These are phyloP conservation scores for Melanocharis versteri DNA, from an alignment of 2,113 vertebrate species.

Conservation along the genomic window DNA sequence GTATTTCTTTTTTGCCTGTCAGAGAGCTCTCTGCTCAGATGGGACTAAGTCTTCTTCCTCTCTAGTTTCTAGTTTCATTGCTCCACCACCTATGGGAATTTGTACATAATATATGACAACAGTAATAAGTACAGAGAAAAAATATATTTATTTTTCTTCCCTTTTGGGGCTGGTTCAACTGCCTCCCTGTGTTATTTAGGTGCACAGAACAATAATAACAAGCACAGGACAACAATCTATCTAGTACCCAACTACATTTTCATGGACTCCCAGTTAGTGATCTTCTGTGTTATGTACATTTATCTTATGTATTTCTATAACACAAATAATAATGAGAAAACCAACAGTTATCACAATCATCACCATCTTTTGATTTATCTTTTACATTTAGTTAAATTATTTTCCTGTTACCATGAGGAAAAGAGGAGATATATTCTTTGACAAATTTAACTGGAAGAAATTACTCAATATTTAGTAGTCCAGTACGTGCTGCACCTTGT, in stretches of 20 bases:
- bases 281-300: neutral
- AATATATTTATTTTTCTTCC: neutral
- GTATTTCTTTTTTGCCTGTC: neutral
- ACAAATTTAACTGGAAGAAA: neutral
- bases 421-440: neutral
- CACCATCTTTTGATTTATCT: neutral
- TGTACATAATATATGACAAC: neutral
- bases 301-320: neutral
- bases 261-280: neutral
- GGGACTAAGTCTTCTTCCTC: neutral
- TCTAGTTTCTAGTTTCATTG: neutral
- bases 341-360: neutral
- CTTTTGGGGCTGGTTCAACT: neutral
- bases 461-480: neutral
- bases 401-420: neutral
- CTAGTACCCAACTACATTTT: neutral
- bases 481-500: neutral
- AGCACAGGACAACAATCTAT: neutral
- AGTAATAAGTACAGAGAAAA: neutral
- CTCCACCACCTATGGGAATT: neutral
- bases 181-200: neutral
- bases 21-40: neutral
- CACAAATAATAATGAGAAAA: neutral
- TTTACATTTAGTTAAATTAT: neutral
- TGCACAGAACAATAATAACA: neutral